These are phyloP conservation scores for Rhizomys pruinosus DNA, from an alignment of 2,113 vertebrate genomes.

Conservation along the genomic window DNA sequence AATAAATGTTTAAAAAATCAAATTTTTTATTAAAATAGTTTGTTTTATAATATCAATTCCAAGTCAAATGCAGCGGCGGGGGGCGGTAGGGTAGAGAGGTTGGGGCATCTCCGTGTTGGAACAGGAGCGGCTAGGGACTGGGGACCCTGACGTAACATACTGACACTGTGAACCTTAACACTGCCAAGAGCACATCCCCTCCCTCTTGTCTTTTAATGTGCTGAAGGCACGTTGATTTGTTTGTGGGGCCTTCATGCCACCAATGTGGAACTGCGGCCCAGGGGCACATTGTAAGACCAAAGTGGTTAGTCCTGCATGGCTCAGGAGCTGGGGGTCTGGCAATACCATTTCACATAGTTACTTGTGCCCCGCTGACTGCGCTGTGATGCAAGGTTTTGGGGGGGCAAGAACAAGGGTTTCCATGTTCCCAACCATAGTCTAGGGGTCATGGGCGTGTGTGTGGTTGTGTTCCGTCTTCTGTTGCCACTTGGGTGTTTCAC, in stretches of 20 bases:
- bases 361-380: accelerated
- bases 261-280: not conserved
- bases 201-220: not conserved
- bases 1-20: not conserved
- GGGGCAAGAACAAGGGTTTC: not conserved
- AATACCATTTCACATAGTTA: not conserved
- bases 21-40: slow-evolving; percentile 61
- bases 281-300: not conserved
- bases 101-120: too few species aligned
- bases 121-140: too few species aligned
- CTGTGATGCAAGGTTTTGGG: too few species aligned
- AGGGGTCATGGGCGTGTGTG: not conserved
- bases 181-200: not conserved
- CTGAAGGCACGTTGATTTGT: slow-evolving; percentile 79
- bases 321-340: not conserved
- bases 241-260: not conserved
- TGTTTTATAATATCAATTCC: slow-evolving; percentile 72
- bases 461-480: too few species aligned
- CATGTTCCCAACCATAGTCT: not conserved
- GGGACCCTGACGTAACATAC: not conserved
- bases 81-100: not conserved
- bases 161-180: not conserved
- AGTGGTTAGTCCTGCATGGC: not conserved
- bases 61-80: slow-evolving; percentile 44
- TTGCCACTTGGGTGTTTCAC: too few species aligned